phyloP scores from a whole-genome alignment of 1,140 invertebrate species.

The Bombus impatiens region DNA sequence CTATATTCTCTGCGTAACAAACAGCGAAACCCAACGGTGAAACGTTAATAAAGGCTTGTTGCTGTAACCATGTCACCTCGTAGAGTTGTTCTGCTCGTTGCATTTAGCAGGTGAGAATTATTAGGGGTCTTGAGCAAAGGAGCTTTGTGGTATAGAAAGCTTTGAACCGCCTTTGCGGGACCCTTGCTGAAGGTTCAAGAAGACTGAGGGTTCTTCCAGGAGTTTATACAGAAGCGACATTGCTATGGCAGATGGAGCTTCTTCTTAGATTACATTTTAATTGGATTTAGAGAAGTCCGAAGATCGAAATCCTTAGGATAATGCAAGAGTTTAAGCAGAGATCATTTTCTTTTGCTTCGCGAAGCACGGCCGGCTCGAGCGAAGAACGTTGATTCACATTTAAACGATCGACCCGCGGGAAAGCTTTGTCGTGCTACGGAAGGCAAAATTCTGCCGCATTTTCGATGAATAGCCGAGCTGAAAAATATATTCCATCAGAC shows the following conservation, averaged over 20 bases:
- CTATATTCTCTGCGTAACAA: neutral
- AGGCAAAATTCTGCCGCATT: constrained; percentile 27
- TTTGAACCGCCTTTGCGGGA: no score
- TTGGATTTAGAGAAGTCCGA: neutral
- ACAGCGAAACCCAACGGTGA: neutral
- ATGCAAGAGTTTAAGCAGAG: neutral
- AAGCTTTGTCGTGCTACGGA: neutral
- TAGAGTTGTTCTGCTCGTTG: no score
- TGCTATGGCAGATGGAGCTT: no score
- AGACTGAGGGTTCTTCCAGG: neutral
- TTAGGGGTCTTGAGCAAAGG: neutral
- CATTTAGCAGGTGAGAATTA: neutral
- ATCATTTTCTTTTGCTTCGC: neutral
- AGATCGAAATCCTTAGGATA: neutral
- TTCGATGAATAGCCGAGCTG: constrained; percentile 16
- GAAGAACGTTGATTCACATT: constrained; percentile 28
- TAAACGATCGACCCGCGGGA: neutral
- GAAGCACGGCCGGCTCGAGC: neutral
- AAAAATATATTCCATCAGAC: constrained; percentile 24
- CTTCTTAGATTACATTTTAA: neutral
- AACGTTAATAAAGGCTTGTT: neutral
- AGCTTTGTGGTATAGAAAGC: neutral
- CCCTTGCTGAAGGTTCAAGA: no score
- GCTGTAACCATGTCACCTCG: neutral
- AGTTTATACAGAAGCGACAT: neutral